Conservation (phyloP, 2,797 vertebrate genomes). For the Schizopygopsis pylzovi region DNA sequence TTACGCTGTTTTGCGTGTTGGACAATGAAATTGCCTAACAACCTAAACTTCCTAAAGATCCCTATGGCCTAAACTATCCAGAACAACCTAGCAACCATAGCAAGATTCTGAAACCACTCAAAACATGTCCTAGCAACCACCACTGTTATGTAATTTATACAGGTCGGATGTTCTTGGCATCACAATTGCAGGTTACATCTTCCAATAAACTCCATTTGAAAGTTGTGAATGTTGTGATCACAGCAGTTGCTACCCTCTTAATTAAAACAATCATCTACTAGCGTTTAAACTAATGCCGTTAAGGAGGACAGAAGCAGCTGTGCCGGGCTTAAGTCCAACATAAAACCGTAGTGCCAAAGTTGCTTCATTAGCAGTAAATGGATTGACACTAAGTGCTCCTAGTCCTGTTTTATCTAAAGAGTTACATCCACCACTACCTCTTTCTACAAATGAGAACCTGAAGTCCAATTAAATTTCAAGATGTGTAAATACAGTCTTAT, state of each 20-base stretch:
- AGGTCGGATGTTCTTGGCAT: neutral
- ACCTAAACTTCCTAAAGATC: too few species aligned
- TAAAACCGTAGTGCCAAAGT: constrained; percentile 58
- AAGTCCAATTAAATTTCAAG: constrained; percentile 42
- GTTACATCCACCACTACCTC: constrained; percentile 15
- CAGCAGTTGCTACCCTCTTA: constrained; percentile 59
- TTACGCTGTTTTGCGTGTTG: neutral
- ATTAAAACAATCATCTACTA: constrained; percentile 69
- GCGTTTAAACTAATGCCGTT: constrained; percentile 63
- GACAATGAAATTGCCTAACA: too few species aligned
- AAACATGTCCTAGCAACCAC: neutral
- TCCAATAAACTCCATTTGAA: constrained; percentile 55
- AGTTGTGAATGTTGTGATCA: constrained; percentile 32
- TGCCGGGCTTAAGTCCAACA: constrained; percentile 62
- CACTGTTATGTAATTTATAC: neutral
- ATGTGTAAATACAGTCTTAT: constrained; percentile 57
- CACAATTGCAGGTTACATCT: neutral
- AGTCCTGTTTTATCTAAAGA: neutral
- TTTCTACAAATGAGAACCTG: neutral
- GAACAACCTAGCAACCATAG: neutral
- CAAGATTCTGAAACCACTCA: neutral
- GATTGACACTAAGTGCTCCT: constrained; percentile 25
- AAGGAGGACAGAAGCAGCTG: constrained; percentile 68
- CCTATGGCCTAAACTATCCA: neutral
- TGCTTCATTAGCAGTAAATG: constrained; percentile 64